Conservation (phyloP, 2,797 vertebrate species). For the Natrix natrix region DNA sequence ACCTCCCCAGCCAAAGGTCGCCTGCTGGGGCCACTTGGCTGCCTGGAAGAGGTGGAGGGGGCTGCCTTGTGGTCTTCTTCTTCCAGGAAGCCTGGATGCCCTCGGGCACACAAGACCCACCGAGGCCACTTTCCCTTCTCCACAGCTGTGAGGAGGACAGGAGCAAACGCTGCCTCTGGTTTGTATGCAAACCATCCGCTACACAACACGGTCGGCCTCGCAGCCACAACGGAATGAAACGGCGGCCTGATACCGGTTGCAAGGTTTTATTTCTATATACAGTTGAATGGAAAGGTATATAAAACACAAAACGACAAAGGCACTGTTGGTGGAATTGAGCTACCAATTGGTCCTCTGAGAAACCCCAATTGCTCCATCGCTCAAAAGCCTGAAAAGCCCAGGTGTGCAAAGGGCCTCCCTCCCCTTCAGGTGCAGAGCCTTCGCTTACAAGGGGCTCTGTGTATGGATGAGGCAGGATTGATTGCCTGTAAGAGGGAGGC, state of each 20-base stretch:
- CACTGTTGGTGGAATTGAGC: constrained; percentile 44
- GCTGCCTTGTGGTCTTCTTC: too few relatives aligned
- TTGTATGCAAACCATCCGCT: neutral
- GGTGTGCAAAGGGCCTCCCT: neutral
- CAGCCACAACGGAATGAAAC: neutral
- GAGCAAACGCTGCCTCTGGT: neutral
- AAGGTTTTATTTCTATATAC: constrained; percentile 67
- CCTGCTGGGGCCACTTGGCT: neutral
- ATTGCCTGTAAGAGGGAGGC: too few relatives aligned
- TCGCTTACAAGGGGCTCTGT: accelerated
- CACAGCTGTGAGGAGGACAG: too few relatives aligned
- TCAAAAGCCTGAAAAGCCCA: neutral
- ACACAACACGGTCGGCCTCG: neutral
- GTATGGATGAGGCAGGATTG: neutral
- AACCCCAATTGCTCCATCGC: constrained; percentile 8
- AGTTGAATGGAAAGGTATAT: constrained; percentile 60
- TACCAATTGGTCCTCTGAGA: constrained; percentile 40
- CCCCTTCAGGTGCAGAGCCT: neutral
- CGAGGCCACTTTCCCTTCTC: neutral
- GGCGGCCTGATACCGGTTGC: constrained; percentile 44
- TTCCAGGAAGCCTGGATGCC: too few relatives aligned
- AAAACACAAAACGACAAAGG: constrained; percentile 65
- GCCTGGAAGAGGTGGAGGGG: neutral
- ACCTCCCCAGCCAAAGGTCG: neutral
- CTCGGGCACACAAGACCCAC: accelerated